phyloP scores from a whole-genome alignment of 2,888 invertebrate species.

The Pedicia rivosa region DNA sequence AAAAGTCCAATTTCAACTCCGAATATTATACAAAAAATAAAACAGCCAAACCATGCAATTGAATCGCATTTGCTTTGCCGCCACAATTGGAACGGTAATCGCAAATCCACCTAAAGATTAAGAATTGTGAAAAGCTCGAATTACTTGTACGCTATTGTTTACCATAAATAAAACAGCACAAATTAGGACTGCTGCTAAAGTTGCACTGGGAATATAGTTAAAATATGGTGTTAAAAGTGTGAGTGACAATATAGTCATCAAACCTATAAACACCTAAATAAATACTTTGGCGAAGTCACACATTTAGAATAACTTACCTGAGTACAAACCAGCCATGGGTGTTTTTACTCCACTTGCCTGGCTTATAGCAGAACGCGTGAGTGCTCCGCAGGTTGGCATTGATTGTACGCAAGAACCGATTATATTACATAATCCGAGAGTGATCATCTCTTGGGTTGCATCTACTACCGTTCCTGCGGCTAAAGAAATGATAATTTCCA shows the following conservation, averaged over 20 bases:
- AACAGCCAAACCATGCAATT: constrained; percentile 47
- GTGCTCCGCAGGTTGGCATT: constrained; percentile 79
- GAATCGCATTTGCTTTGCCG: constrained; percentile 46
- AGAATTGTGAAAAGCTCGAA: too few relatives aligned
- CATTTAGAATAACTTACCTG: too few relatives aligned
- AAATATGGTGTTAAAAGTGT: constrained; percentile 77
- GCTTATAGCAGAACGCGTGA: constrained; percentile 79
- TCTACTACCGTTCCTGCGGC: constrained; percentile 54
- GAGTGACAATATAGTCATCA: constrained; percentile 64
- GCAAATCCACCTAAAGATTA: too few relatives aligned
- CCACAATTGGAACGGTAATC: too few relatives aligned
- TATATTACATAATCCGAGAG: constrained; percentile 67
- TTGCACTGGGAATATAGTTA: constrained; percentile 69
- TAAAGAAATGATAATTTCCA: constrained; percentile 22
- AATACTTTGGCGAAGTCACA: too few relatives aligned
- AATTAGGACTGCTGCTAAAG: constrained; percentile 76
- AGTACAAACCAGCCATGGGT: constrained; percentile 41
- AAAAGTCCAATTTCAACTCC: constrained; percentile 70
- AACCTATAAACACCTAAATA: too few relatives aligned
- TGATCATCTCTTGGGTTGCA: constrained; percentile 84
- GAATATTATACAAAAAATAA: constrained; percentile 45
- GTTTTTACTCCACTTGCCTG: constrained; percentile 77
- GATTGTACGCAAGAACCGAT: constrained; percentile 69
- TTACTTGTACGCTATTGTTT: constrained; percentile 9
- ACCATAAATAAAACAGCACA: constrained; percentile 78